Evolutionary conservation across 1,140 invertebrate genomes (phyloP), one percentile per base, ranked within the genome.

Genomic region (Drosophila nigrodunni): DNA sequence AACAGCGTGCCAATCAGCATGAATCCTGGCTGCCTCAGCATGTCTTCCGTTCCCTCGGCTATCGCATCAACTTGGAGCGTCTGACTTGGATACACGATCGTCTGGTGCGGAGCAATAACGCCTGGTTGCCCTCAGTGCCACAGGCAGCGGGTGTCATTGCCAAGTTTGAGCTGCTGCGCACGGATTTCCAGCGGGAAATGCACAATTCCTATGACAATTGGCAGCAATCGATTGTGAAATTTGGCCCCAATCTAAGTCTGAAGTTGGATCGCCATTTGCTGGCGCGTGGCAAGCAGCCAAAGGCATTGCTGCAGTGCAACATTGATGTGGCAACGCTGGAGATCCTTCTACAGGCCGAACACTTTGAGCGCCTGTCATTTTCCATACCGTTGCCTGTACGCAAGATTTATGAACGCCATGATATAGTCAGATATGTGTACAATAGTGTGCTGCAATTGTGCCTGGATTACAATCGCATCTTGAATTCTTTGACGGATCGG

Each of bases 401-500:
- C 0, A 81, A 94, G 93, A 90, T 96, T 3, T 95, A 95, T 77
- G 92, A 94, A 65, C 96, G 95, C 64, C 94, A 94, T 50, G 94
- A 95, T 7, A 94, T 93, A 8, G 90, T 97, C 1, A 93, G 94
- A 21, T 95, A 95, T 67, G 93, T 96, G 0, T 95, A 95, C 65
- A 95, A 97, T 83, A 95, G 95, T 74, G 95, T 97, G 0, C 82
- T 97, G 9, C 93, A 95, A 2, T 95, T 98, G 2, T 95, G 96
- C 1, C 93, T 95, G 21, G 95, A 96, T 44, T 98, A 98, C 90
- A 98, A 98, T 92, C 95, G 95, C 82, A 96, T 97, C 37, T 85
- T 98, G 11, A 92, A 93, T 3, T 93, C 94, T 0, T 76, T 95
- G 0, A 94, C 94, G 2, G 93, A 94, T 3, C 93, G 94, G 25